Base-by-base conservation (phyloP, 2,797 vertebrate genomes). In the Odontamblyopus rebecca region DNA sequence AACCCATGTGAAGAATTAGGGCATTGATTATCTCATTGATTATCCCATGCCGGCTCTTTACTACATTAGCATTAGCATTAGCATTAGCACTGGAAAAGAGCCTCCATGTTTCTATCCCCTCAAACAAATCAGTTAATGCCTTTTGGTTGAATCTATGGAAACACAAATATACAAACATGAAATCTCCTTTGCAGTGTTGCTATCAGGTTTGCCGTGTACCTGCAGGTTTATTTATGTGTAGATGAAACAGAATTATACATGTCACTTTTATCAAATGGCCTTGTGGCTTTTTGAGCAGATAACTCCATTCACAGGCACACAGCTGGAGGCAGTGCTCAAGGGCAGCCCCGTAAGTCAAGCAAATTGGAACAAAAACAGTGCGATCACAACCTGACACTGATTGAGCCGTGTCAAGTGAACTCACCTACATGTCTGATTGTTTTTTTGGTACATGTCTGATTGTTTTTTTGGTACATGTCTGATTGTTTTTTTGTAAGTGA, bases 311-410 rank as follows among this genome's bases (percentile, higher is more conserved):
- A 85, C 82, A 78, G 70, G 62, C 67, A 71, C 73, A 78, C 70
- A 77, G 87, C 89, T 89, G 72, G 79, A 88, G 85, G 88, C 81
- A 1, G 8, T 23, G 88, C 87, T 84, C 23, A 69, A 5, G 54
- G 89, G 86, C 72, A 80, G 67, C 75, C 76, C 35, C 35, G 70
- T 64, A 79, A 75, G 74, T 56, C 71, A 56, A 72, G 72, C 57
- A 81, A 86, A 86, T 81, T 82, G 71, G 69, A 77, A 77, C 80
- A 75, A 84, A 81, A 86, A 75, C 26, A 67, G 65, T 62, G 61
- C 66, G 54, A 79, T 79, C 71, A 73, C 69, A 81, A 82, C 71
- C 72, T 65, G 51, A 74, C 51, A 67, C 61, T 62, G 19, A 81
- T 38, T 74, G 64, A 74, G 71, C 76, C 62, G 54, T 63, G 69